phyloP scores from a whole-genome alignment of 2,888 invertebrate genomes.

The Netelia fuscicornis region DNA sequence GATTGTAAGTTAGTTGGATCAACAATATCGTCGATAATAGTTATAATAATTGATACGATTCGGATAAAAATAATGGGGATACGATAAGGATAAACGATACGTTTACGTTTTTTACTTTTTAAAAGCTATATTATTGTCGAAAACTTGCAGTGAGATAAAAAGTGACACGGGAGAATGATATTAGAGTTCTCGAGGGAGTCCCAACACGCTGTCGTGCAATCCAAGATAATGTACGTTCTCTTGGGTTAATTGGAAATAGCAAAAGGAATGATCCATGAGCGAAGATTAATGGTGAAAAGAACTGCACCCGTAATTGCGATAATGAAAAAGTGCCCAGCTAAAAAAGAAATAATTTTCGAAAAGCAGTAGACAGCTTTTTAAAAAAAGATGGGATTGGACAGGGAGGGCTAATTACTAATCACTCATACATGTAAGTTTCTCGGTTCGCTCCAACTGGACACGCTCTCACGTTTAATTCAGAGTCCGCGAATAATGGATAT shows the following conservation, averaged over 20 bases:
- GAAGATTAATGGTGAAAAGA: conserved; percentile 43
- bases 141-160: background rate
- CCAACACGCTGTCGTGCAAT: conserved; percentile 9
- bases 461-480: background rate
- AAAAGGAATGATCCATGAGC: conserved; percentile 48
- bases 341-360: conserved; percentile 20
- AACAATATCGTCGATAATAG: background rate
- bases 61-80: background rate
- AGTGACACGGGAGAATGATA: conserved; percentile 29
- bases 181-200: conserved; percentile 46
- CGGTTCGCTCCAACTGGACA: background rate
- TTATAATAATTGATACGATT: background rate
- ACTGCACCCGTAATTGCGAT: conserved; percentile 23
- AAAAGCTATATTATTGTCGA: conserved; percentile 6
- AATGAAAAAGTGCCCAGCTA: conserved; percentile 40
- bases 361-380: background rate
- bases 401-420: background rate
- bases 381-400: background rate
- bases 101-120: background rate
- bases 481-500: background rate
- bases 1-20: background rate
- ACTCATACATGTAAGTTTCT: conserved; percentile 24
- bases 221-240: conserved; percentile 41
- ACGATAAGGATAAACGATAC: background rate
- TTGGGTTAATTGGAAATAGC: conserved; percentile 52